Base-by-base conservation (phyloP, 2,113 vertebrate genomes). In the Crocuta crocuta region DNA sequence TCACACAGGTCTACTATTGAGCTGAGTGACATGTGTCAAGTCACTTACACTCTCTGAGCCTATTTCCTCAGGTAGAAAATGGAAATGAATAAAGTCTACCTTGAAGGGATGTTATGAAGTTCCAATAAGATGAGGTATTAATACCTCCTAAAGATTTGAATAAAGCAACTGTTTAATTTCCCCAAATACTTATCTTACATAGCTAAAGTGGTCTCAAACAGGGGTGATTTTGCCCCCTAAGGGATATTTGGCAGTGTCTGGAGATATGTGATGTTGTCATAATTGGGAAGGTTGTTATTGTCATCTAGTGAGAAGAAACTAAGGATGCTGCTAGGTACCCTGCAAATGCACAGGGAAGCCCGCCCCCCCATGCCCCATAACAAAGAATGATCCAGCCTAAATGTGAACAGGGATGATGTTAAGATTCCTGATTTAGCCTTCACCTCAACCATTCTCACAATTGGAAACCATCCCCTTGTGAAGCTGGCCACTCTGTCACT, bases 31-130 rank as follows among this genome's bases (percentile, higher is more conserved):
- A 28, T 15, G 10, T 71, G 48, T 89, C 63, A 89, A 68, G 63
- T 81, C 74, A 58, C 15, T 95, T n/a, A 31, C 43, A 66, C 33
- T 39, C 58, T 85, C 68, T 63, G 53, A 73, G 26, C 39, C 24
- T 63, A 61, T 61, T 91, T 96, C 66, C 79, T 94, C 0, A 10
- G 24, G 21, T 68, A 0, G 76, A 55, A 92, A 94, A 94, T 76
- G 65, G 39, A 97, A 79, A 73, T 31, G 43, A 89, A 82, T 39
- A 84, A 87, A 96, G n/a, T 48, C 31, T 89, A 45, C 11, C 39
- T 79, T 48, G 90, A 85, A 89, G n/a, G 17, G 26, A 71, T 73
- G 79, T 19, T 73, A 74, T 21, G 24, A 88, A 17, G 28, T 43
- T 89, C 61, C 39, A 39, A 16, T 55, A 61, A 65, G 53, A 65